Evolutionary conservation across 2,113 vertebrate genomes (phyloP).

Genomic region (Danio rerio): DNA sequence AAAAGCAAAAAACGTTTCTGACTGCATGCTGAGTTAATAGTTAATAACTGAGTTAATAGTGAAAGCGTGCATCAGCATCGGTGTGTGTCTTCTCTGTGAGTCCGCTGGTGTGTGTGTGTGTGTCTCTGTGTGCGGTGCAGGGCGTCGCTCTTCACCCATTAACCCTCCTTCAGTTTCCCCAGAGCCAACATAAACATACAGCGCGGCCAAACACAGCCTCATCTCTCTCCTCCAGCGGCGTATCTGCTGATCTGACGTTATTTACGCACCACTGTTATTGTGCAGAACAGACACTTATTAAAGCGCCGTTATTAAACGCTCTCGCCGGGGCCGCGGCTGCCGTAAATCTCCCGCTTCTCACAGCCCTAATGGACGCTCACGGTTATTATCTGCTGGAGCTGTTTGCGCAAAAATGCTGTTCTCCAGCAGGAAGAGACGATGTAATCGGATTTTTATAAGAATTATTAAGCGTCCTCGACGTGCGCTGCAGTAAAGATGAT

Average conservation of each 20-base stretch:
- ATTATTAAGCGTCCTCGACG: slow-evolving; percentile 47
- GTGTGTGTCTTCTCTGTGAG: too few relatives aligned
- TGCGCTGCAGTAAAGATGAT: slow-evolving; percentile 49
- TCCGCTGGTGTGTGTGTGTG: too few relatives aligned
- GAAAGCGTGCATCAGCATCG: too few relatives aligned
- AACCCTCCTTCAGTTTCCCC: slow-evolving; percentile 77
- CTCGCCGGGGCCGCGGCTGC: slow-evolving; percentile 31
- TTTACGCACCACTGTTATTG: slow-evolving; percentile 59
- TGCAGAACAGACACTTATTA: slow-evolving; percentile 59
- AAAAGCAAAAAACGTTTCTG: too few relatives aligned
- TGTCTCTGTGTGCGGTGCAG: slow-evolving; percentile 69
- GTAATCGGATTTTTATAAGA: slow-evolving; percentile 42
- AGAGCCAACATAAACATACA: slow-evolving; percentile 79
- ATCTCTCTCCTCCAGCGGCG: slow-evolving; percentile 58
- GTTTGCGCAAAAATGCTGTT: slow-evolving; percentile 46
- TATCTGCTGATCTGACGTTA: slow-evolving; percentile 66
- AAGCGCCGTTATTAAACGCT: slow-evolving; percentile 52
- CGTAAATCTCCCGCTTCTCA: slow-evolving; percentile 53
- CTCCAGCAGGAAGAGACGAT: slow-evolving; percentile 39
- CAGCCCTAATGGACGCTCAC: slow-evolving; percentile 48
- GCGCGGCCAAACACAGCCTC: slow-evolving; percentile 70
- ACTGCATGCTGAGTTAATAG: too few relatives aligned
- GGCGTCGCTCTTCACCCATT: slow-evolving; percentile 73
- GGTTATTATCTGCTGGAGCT: slow-evolving; percentile 54
- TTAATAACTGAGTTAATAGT: too few relatives aligned